phyloP scores from a whole-genome alignment of 2,888 invertebrate species.

The Ectobius pallidus region DNA sequence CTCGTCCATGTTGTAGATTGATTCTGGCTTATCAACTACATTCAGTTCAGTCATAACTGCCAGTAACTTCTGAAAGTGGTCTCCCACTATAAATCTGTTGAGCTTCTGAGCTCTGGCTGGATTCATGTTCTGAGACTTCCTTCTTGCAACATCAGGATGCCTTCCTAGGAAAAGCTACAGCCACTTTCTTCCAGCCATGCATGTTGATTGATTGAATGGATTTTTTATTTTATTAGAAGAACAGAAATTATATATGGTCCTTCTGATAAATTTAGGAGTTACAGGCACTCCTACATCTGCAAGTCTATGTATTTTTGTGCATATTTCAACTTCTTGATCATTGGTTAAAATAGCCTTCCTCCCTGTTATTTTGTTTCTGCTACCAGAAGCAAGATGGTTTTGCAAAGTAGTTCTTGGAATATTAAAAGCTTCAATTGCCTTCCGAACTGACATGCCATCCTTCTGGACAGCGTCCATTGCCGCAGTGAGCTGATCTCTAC shows the following conservation, averaged over 20 bases:
- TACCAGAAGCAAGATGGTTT: neutral
- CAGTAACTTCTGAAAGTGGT: constrained; percentile 47
- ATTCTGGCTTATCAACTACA: constrained; percentile 45
- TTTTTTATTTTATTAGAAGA: no score
- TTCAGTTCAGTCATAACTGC: constrained; percentile 43
- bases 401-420: neutral
- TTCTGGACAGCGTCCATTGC: neutral
- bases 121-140: constrained; percentile 48
- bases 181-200: constrained; percentile 46
- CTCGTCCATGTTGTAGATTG: constrained; percentile 50
- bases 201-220: constrained; percentile 31
- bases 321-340: neutral
- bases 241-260: no score
- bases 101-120: constrained; percentile 48
- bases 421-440: no score
- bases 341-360: neutral
- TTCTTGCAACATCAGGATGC: constrained; percentile 44
- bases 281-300: neutral
- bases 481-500: neutral
- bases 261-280: no score
- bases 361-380: neutral
- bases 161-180: constrained; percentile 43
- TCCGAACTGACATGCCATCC: neutral
- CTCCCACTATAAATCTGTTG: constrained; percentile 46
- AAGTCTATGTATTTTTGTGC: neutral